These are phyloP conservation scores for Sphenodon punctatus DNA, from an alignment of 2,797 vertebrate genomes.

Conservation along the genomic window DNA sequence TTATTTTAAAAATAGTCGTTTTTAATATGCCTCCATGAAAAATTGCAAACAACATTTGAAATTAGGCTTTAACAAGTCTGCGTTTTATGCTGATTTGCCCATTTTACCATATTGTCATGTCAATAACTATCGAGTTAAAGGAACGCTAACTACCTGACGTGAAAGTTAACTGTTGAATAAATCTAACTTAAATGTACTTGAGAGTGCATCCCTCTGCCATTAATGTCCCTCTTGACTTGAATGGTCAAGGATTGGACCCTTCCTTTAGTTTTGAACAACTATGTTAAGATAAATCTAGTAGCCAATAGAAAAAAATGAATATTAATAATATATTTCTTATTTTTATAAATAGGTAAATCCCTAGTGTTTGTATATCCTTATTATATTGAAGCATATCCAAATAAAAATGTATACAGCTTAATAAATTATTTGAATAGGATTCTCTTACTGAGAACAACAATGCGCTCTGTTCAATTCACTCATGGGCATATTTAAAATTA, in stretches of 20 bases:
- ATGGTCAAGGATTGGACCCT: too few relatives aligned
- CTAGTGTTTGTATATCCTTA: background rate
- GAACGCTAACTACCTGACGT: slow-evolving; percentile 12
- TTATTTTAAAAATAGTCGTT: slow-evolving; percentile 17
- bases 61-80: slow-evolving; percentile 17
- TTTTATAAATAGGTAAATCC: slow-evolving; percentile 14
- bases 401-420: slow-evolving; percentile 14
- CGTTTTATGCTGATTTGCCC: background rate
- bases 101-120: background rate
- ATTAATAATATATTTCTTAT: background rate
- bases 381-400: slow-evolving; percentile 8
- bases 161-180: background rate
- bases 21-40: slow-evolving; percentile 24
- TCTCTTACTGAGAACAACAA: slow-evolving; percentile 14
- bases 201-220: too few relatives aligned
- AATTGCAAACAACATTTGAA: background rate
- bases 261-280: background rate
- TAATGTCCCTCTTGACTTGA: too few relatives aligned
- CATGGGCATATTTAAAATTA: background rate
- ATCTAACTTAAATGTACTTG: background rate
- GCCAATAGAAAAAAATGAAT: background rate
- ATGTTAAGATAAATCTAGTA: slow-evolving; percentile 16
- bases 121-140: background rate
- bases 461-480: background rate
- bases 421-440: background rate